Base-by-base conservation (phyloP, 2,113 vertebrate species). In the Speoplatyrhinus poulsoni region DNA sequence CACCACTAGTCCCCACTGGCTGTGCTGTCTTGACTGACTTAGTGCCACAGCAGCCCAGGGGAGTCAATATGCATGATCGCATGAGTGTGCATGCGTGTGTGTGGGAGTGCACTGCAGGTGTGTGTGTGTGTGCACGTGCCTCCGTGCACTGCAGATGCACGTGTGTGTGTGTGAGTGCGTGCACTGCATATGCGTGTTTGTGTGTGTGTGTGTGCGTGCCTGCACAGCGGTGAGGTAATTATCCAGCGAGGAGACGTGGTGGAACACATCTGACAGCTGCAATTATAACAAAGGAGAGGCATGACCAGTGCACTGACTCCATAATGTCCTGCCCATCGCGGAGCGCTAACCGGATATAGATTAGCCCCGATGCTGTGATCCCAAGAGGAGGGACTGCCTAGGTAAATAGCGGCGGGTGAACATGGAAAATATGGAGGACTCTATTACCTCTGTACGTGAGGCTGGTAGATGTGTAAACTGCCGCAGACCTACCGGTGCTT, bases 241-340 rank as follows among this genome's bases (percentile, higher is more conserved):
- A 85, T 59, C 49, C 70, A 67, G 59, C 65, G 68, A 73, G 69
- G 69, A 73, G 80, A 41, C 65, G 66, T 53, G 4, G 19, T 54
- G 63, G 80, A 80, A 80, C 50, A 48, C 60, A 83, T 79, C 70
- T 79, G 81, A 81, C 77, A 83, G 79, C 70, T 60, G 62, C 70
- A 83, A 82, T 88, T 79, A 85, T 62, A 63, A 76, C 12, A 17
- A 58, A 69, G 76, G 69, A 12, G 55, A 70, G 67, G 65, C 70
- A 52, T 67, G 73, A 76, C 73, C 50, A 79, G 60, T 15, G 12
- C 5, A 47, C 58, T 6, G 32, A 41, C 46, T 62, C 46, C 9
- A 16, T 75, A 67, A 82, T 83, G 74, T 83, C 75, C 69, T 54
- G 12, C 19, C 75, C 10, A 12, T 69, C 62, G 66, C 54, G 54